These are phyloP conservation scores for Copidosoma floridanum DNA, from an alignment of 1,140 invertebrate species.

Conservation along the genomic window DNA sequence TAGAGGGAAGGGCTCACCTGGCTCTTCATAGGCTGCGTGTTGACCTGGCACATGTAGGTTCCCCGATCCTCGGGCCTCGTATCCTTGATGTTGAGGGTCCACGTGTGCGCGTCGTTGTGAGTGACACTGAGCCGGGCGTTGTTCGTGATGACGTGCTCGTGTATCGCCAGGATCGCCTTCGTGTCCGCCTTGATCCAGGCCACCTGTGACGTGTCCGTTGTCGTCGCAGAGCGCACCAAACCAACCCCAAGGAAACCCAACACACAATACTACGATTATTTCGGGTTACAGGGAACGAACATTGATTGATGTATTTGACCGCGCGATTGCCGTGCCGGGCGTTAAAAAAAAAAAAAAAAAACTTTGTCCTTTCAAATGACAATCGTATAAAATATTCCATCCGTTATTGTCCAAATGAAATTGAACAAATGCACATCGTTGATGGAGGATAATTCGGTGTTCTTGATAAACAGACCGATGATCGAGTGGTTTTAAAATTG, in stretches of 20 bases:
- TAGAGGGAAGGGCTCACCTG: constrained; percentile 69
- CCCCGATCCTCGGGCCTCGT: constrained; percentile 82
- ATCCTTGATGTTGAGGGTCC: constrained; percentile 80
- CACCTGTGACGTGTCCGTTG: too few species aligned
- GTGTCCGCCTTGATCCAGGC: constrained; percentile 92
- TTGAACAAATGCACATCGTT: too few species aligned
- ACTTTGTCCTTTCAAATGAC: neutral
- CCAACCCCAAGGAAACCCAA: neutral
- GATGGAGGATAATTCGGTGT: too few species aligned
- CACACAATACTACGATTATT: too few species aligned
- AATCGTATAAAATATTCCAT: too few species aligned
- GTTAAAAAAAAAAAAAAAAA: neutral
- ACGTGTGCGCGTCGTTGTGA: constrained; percentile 84
- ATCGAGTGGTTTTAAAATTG: too few species aligned
- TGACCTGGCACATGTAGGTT: constrained; percentile 90
- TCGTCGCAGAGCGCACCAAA: constrained; percentile 16
- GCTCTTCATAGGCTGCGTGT: constrained; percentile 91
- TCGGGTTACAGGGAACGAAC: too few species aligned
- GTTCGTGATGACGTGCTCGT: constrained; percentile 90
- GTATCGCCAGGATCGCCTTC: constrained; percentile 86
- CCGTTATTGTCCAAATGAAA: too few species aligned
- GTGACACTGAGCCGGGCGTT: constrained; percentile 80
- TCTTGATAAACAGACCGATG: too few species aligned
- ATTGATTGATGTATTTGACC: neutral
- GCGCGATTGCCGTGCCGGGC: neutral